phyloP scores from a whole-genome alignment of 2,888 invertebrate species.

The Latrodectus elegans region DNA sequence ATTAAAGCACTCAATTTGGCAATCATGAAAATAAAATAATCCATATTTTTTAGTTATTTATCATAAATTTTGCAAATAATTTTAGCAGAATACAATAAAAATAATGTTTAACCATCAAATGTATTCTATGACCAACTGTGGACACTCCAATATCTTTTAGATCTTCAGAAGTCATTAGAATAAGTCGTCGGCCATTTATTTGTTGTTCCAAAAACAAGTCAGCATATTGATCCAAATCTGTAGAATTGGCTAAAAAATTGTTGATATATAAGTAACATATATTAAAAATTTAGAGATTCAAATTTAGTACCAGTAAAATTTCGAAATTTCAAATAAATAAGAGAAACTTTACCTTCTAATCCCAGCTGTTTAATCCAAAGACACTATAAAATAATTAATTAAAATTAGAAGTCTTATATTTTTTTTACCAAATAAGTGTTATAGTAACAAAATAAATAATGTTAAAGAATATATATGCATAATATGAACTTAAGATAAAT shows the following conservation, averaged over 20 bases:
- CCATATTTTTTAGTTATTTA: neutral
- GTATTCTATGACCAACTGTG: constrained; percentile 74
- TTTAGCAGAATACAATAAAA: neutral
- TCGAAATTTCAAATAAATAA: too few species aligned
- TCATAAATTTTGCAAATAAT: neutral
- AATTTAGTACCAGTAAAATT: neutral
- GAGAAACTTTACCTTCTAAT: constrained; percentile 54
- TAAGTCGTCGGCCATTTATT: constrained; percentile 74
- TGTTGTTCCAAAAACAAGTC: constrained; percentile 74
- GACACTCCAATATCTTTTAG: constrained; percentile 74
- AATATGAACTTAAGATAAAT: constrained; percentile 1
- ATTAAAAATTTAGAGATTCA: neutral
- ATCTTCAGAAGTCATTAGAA: constrained; percentile 73
- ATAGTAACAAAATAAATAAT: neutral
- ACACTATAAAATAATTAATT: constrained; percentile 47
- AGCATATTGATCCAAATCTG: constrained; percentile 74
- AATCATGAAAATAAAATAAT: too few species aligned
- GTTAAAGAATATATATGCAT: neutral
- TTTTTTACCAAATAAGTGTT: neutral
- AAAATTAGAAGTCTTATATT: neutral
- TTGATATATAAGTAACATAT: neutral
- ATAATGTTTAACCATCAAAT: constrained; percentile 72
- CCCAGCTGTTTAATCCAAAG: constrained; percentile 70
- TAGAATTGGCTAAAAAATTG: constrained; percentile 49
- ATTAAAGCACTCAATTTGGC: too few species aligned